Conservation (phyloP, 2,797 vertebrate genomes). For the Fringilla coelebs region DNA sequence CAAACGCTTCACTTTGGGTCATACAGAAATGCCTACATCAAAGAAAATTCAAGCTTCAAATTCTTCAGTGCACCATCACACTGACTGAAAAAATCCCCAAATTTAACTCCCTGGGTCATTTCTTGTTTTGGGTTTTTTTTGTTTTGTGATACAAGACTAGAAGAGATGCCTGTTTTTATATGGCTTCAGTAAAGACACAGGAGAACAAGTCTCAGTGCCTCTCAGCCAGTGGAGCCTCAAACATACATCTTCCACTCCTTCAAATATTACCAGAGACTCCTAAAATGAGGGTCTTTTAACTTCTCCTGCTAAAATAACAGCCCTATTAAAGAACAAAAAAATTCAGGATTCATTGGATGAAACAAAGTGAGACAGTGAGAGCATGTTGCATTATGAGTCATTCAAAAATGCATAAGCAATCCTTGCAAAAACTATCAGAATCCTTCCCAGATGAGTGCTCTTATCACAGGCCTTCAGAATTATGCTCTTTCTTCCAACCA, state of each 20-base stretch:
- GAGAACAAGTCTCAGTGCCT: neutral
- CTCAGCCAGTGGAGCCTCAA: neutral
- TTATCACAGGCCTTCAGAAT: neutral
- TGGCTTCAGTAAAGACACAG: neutral
- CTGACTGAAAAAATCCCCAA: neutral
- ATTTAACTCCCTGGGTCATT: rapidly evolving
- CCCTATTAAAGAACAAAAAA: neutral
- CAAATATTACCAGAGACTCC: neutral
- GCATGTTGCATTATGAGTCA: neutral
- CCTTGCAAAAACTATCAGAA: conserved; percentile 1
- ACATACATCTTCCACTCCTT: neutral
- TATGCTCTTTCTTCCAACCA: neutral
- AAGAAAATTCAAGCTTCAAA: neutral
- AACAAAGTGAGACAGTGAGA: neutral
- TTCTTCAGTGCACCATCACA: neutral
- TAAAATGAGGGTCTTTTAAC: neutral
- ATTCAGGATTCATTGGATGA: neutral
- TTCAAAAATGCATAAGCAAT: neutral
- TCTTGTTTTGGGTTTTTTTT: neutral
- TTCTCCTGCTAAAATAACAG: neutral
- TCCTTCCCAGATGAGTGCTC: neutral
- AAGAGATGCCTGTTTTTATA: neutral
- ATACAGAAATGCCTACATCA: neutral
- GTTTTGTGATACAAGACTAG: neutral
- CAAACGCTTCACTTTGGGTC: neutral